Base-by-base conservation (phyloP, 2,888 invertebrate species). In the Platycnemis pennipes region DNA sequence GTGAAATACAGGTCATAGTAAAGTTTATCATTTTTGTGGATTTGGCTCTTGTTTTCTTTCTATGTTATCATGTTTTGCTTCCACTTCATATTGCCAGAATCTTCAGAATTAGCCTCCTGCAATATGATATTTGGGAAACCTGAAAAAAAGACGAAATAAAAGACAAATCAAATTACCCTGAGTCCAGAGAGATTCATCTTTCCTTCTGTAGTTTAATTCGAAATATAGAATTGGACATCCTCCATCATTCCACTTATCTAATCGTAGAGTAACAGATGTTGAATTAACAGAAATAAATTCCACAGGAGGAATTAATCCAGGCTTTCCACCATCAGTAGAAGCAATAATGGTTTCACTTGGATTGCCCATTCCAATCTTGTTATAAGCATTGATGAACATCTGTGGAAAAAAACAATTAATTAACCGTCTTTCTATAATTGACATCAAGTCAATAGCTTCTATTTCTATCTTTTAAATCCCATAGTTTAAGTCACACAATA, bases 291-390 rank as follows among this genome's bases (percentile, higher is more conserved):
- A 95, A 13, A 96, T 95, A 94, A 96, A 95, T 89, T 95, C 95
- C 77, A 95, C 95, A 8, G 94, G 94, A 49, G 95, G 95, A 44
- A 95, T 95, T 19, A 95, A 94, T 53, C 95, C 95, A n/a, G 96
- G 96, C 63, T 96, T 96, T 3, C 96, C 96, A 44, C 96, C 96
- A 89, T 96, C 96, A 0, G 96, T 96, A 94, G 44, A 95, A 91
- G 85, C 95, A 94, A 37, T 94, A 53, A 95, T 95, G 7, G 95
- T 95, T 53, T 95, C 95, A 94, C 96, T 96, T 45, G 95, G 95
- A 42, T 94, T 94, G 22, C 95, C 95, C 53, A 95, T 95, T 46
- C 95, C 95, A 85, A 95, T 95, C 94, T 95, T 95, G 94, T 95
- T 95, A 88, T 95, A 95, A 94, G 95, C 95, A 94, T 95, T 94